phyloP scores from a whole-genome alignment of 2,113 vertebrate genomes.

The Hipposideros armiger region DNA sequence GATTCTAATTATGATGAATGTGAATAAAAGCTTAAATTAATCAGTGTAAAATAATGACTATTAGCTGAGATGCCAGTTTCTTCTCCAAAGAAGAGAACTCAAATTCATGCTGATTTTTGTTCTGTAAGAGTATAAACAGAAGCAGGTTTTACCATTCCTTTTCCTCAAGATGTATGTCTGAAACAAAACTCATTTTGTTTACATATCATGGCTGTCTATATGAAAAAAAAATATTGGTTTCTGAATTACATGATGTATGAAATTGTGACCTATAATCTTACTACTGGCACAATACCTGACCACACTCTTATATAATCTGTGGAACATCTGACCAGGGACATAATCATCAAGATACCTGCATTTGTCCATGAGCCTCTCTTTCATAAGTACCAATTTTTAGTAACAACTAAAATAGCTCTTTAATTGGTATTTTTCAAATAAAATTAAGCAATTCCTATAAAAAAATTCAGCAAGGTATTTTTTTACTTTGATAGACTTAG shows the following conservation, averaged over 20 bases:
- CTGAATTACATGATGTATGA: neutral
- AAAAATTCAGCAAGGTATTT: neutral
- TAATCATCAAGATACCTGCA: neutral
- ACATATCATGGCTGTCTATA: neutral
- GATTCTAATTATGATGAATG: slow-evolving; percentile 31
- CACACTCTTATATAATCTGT: neutral
- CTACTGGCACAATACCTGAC: neutral
- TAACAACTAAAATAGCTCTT: neutral
- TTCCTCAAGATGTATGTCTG: neutral
- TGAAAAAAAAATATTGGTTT: neutral
- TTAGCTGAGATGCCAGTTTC: neutral
- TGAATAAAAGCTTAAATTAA: slow-evolving; percentile 4
- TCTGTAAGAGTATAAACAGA: neutral
- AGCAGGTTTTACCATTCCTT: neutral
- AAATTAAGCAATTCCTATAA: neutral
- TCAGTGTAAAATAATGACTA: slow-evolving; percentile 10
- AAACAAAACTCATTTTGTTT: neutral
- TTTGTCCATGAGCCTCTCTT: neutral
- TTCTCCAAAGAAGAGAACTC: neutral
- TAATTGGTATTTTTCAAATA: neutral
- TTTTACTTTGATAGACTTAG: neutral
- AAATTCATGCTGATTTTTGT: neutral
- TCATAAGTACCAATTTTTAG: neutral
- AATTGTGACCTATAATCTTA: neutral
- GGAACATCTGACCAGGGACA: neutral